Evolutionary conservation across 2,797 vertebrate genomes (phyloP).

Genomic region (Bovichtus diacanthus): DNA sequence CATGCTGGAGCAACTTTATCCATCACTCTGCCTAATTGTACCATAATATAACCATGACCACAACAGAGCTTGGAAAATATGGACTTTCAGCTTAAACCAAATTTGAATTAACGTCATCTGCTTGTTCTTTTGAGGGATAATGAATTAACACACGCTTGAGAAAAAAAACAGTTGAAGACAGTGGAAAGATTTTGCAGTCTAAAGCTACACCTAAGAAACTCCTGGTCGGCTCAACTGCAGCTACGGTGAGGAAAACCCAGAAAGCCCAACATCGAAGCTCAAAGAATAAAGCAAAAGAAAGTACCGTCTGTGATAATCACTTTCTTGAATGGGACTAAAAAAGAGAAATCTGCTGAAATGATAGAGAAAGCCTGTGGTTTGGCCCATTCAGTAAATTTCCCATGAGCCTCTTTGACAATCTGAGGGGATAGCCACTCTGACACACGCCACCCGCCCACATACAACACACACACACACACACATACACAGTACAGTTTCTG

Average conservation of each 20-base stretch:
- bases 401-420: conserved; percentile 85
- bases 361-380: conserved; percentile 85
- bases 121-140: conserved; percentile 41
- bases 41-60: conserved; percentile 54
- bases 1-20: conserved; percentile 41
- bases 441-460: conserved; percentile 80
- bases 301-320: conserved; percentile 69
- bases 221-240: conserved; percentile 47
- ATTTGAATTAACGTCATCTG: conserved; percentile 65
- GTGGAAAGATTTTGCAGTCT: conserved; percentile 50
- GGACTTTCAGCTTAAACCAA: conserved; percentile 48
- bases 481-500: conserved; percentile 56
- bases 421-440: conserved; percentile 83
- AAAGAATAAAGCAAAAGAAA: conserved; percentile 61
- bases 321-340: conserved; percentile 78
- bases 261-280: conserved; percentile 34
- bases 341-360: conserved; percentile 84
- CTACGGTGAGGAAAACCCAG: conserved; percentile 54
- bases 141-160: conserved; percentile 29
- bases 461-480: conserved; percentile 59
- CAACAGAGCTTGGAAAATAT: conserved; percentile 66
- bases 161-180: conserved; percentile 46
- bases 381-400: conserved; percentile 79
- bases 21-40: conserved; percentile 35
- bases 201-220: conserved; percentile 37